Conservation (phyloP, 2,888 invertebrate genomes). For the Meloe dianella region DNA sequence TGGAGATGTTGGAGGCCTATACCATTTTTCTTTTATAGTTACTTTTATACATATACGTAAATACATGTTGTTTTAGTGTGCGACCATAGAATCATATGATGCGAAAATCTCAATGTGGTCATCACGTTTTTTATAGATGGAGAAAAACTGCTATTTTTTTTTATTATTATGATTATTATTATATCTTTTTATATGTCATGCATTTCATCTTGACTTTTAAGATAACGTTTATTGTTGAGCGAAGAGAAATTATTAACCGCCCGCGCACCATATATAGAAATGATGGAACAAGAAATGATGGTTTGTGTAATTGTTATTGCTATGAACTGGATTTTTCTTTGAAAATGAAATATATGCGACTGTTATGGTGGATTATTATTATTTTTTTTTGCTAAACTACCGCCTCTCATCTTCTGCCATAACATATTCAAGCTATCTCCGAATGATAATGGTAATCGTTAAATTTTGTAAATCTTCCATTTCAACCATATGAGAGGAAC, state of each 20-base stretch:
- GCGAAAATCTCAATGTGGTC: slow-evolving; percentile 7
- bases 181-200: neutral
- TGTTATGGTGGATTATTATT: neutral
- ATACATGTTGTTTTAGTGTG: slow-evolving; percentile 2
- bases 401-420: slow-evolving; percentile 1
- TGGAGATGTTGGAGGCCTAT: neutral
- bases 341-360: neutral
- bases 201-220: slow-evolving; percentile 12
- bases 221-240: slow-evolving; percentile 28
- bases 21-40: neutral
- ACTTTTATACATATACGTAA: neutral
- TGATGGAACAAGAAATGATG: slow-evolving; percentile 16
- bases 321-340: slow-evolving; percentile 8
- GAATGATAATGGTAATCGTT: neutral
- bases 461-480: neutral
- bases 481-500: no score
- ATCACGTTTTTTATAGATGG: slow-evolving; percentile 2
- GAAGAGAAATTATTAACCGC: slow-evolving; percentile 26
- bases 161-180: neutral
- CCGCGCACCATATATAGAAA: slow-evolving; percentile 26
- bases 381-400: neutral
- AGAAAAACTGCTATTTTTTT: neutral
- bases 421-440: neutral
- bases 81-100: neutral
- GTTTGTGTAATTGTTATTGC: slow-evolving; percentile 26